Percentiles rank a stretch among this genome's conserved stretches.
phyloP scores from a whole-genome alignment of 1,140 invertebrate genomes.

The Apocrypta bakeri region DNA sequence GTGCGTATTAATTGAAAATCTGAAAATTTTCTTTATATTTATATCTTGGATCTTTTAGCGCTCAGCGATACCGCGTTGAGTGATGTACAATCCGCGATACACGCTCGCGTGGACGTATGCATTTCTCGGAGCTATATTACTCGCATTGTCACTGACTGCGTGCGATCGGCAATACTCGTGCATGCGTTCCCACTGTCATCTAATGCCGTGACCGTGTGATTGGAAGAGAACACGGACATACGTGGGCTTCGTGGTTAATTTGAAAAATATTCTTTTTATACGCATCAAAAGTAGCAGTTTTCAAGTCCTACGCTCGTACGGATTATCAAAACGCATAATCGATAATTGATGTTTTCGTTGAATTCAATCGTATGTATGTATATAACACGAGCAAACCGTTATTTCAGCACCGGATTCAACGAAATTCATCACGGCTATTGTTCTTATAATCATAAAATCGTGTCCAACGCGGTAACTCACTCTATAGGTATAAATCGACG shows the following conservation, averaged over 20 bases:
- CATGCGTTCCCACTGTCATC: neutral
- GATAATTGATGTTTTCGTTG: no score
- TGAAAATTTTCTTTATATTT: no score
- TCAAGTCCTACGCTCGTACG: no score
- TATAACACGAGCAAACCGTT: neutral
- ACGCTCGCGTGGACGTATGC: neutral
- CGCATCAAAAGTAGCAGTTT: no score
- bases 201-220: neutral
- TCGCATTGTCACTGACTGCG: constrained; percentile 29
- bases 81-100: constrained; percentile 67
- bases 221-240: neutral
- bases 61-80: constrained; percentile 53
- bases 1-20: no score
- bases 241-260: neutral
- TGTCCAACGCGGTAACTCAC: neutral
- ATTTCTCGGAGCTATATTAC: neutral
- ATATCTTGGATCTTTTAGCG: neutral
- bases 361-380: no score
- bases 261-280: neutral
- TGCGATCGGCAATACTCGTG: neutral
- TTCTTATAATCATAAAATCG: neutral
- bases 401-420: neutral
- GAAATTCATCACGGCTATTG: neutral
- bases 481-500: neutral
- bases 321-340: no score